Conservation (phyloP, 2,888 invertebrate species). For the Xestia ashworthii region DNA sequence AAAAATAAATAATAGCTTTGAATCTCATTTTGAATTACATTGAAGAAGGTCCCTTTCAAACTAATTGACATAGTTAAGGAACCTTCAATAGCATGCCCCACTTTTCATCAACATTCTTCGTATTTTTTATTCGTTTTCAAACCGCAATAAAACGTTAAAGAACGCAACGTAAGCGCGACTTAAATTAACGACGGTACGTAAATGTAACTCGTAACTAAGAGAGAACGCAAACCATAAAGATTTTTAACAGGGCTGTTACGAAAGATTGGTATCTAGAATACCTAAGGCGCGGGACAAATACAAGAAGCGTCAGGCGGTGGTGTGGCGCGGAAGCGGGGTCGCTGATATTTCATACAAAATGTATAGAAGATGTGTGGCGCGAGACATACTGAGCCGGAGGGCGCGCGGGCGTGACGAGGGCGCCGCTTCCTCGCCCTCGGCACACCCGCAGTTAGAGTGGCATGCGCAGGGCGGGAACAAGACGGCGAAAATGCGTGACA, state of each 20-base stretch:
- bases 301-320: no score
- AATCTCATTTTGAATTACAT: neutral
- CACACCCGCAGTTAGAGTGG: no score
- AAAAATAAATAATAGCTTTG: neutral
- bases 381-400: no score
- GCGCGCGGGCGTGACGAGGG: no score
- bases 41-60: neutral
- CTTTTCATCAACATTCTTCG: slow-evolving; percentile 25
- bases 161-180: slow-evolving; percentile 58
- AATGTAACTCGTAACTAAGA: slow-evolving; percentile 61
- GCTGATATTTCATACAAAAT: no score
- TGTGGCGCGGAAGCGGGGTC: no score
- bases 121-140: slow-evolving; percentile 64
- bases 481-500: no score
- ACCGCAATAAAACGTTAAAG: slow-evolving; percentile 65
- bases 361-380: no score
- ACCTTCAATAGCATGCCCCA: neutral
- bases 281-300: no score
- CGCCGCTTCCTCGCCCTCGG: no score
- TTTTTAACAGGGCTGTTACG: slow-evolving; percentile 55
- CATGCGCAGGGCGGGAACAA: no score
- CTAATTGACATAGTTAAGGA: neutral
- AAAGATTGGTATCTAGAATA: neutral
- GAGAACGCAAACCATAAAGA: slow-evolving; percentile 57
- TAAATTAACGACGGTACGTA: slow-evolving; percentile 64